Evolutionary conservation across 2,797 vertebrate genomes (phyloP), one percentile per base, ranked within the genome.

Genomic region (Paramormyrops hopkinsi): DNA sequence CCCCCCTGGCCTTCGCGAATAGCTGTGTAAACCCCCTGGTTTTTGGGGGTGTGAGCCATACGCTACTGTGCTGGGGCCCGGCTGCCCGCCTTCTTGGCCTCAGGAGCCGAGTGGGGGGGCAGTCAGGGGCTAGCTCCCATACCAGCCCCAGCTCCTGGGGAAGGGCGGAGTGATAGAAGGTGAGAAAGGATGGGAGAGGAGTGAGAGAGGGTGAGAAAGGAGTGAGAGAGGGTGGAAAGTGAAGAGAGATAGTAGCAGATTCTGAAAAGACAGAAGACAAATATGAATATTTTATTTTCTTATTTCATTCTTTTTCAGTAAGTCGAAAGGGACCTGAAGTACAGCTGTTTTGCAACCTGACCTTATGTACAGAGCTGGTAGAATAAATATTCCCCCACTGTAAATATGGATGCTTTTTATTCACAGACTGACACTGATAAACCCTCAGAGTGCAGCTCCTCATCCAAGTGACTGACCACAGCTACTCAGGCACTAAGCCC

Each of bases 11-110:
- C 22, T 96, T 96, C 90, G 93, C 95, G 90, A 96, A 96, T 44
- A 96, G 96, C 91, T 96, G 96, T 53, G 89, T 93, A 90, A 96
- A 96, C 88, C 96, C 96, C 56, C 91, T 96, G 51, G 95, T 96
- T 90, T 96, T 96, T 89, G 95, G 93, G 6, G 91, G 88, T 87
- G 95, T 95, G 88, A 95, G 96, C 90, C 92, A 90, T 89, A 95
- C 94, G 22, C 95, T 96, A 79, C 93, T 91, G 76, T 90, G 92
- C 89, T 93, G 94, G 44, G 91, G 94, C 50, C 56, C 92, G 17
- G 91, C 0, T 54, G 93, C 92, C 56, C 53, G 95, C 82, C 93
- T 93, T 82, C 94, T 94, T 0, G 3, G 90, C 90, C n/a, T 48
- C 56, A 37, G 25, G 69, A 9, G 59, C 5, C 51, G 83, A 83